A percentile compares a stretch with the other conserved stretches of the same genome.
Conservation (phyloP, 1,140 invertebrate genomes). For the Tigriopus japonicus region DNA sequence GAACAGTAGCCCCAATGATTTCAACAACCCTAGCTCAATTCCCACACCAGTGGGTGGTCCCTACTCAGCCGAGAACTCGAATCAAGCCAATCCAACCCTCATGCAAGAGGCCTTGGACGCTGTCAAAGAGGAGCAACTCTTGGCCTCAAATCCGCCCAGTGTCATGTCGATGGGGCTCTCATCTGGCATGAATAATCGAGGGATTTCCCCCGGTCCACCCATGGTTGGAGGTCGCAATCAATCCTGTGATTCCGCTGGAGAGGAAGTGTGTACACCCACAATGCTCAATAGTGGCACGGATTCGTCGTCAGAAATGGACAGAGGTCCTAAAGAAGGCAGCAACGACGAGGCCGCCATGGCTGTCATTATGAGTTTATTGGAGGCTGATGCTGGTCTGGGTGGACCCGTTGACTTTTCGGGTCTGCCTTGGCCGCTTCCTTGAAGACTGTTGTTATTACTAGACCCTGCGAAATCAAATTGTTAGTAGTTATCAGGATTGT, state of each 20-base stretch:
- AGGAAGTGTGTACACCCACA: neutral
- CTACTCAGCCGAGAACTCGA: no score
- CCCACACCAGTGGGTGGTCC: neutral
- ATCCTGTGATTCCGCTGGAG: neutral
- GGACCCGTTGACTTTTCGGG: slow-evolving; percentile 69
- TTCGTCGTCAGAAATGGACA: slow-evolving; percentile 24
- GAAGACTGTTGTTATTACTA: slow-evolving; percentile 17
- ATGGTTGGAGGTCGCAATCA: neutral
- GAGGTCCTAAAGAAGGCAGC: slow-evolving; percentile 28
- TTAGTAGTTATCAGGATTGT: no score
- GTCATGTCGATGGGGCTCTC: neutral
- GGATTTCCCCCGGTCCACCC: neutral
- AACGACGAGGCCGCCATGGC: slow-evolving; percentile 76
- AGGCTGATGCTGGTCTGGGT: slow-evolving; percentile 53
- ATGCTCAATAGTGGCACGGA: neutral
- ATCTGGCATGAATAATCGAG: neutral
- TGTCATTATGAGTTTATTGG: slow-evolving; percentile 73
- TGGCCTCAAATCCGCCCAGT: neutral
- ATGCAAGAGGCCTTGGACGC: no score
- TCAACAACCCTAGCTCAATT: no score
- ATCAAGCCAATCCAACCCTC: no score
- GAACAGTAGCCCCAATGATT: neutral
- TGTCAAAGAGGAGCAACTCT: no score
- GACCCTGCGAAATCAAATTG: no score
- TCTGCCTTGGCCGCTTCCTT: slow-evolving; percentile 65